phyloP scores from a whole-genome alignment of 2,888 invertebrate species.

The Lycophotia porphyrea region DNA sequence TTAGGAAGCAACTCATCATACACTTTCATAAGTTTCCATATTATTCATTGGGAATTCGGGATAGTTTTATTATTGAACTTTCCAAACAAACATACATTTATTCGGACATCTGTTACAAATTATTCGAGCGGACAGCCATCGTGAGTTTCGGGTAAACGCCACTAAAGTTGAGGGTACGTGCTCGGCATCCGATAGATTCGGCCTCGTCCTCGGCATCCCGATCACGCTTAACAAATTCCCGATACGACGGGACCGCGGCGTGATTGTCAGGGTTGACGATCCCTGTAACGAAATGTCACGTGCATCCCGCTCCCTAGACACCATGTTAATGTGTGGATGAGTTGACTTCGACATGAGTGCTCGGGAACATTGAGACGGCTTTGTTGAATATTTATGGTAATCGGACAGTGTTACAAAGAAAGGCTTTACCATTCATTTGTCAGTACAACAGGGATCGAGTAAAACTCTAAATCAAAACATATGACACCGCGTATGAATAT shows the following conservation, averaged over 20 bases:
- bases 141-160: slow-evolving; percentile 72
- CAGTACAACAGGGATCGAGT: not conserved
- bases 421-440: slow-evolving; percentile 13
- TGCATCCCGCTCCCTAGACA: slow-evolving; percentile 44
- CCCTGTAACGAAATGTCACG: slow-evolving; percentile 66
- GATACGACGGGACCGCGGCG: slow-evolving; percentile 69
- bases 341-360: slow-evolving; percentile 44
- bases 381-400: slow-evolving; percentile 49
- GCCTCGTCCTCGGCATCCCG: slow-evolving; percentile 69
- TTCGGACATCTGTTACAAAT: slow-evolving; percentile 60
- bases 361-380: slow-evolving; percentile 19
- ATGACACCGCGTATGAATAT: not conserved
- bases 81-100: slow-evolving; percentile 39
- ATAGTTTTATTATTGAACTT: slow-evolving; percentile 21
- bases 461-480: slow-evolving; percentile 22
- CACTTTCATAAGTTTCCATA: slow-evolving; percentile 21
- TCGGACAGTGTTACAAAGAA: slow-evolving; percentile 16
- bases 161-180: slow-evolving; percentile 74
- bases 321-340: slow-evolving; percentile 56
- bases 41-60: not conserved
- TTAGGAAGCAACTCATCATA: slow-evolving; percentile 17
- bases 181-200: slow-evolving; percentile 66
- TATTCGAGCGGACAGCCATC: slow-evolving; percentile 51
- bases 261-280: slow-evolving; percentile 73
- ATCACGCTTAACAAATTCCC: slow-evolving; percentile 80